Evolutionary conservation across 2,113 vertebrate species (phyloP), one percentile per base, ranked within the genome.

Genomic region (Chrysochloris asiatica): DNA sequence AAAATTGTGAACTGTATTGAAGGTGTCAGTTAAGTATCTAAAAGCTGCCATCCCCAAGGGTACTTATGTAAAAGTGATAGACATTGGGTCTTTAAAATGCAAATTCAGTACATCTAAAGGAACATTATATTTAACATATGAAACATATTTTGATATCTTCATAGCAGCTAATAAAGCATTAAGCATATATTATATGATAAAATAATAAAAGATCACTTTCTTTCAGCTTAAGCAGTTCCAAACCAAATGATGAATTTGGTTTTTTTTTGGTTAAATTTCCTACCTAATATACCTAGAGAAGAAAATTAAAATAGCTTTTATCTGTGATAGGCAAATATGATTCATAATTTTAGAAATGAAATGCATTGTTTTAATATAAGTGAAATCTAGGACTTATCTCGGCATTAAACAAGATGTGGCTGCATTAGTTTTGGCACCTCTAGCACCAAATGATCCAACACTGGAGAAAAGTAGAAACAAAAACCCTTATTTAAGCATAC

Each of bases 21-120:
- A 14, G 41, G 3, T 47, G 22, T 52, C 82, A 59, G 43, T 30
- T 36, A 43, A 36, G 9, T 14, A 41, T 11, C 33, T 7, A n/a
- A 84, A 3, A 79, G 19, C 43, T 33, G 4, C 56, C 45, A 4
- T 50, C 72, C 24, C 45, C 22, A 50, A 84, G 47, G n/a, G 12
- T 22, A 47, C 28, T 90, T 36, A 19, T 75, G 33, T 73, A 92
- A 28, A 90, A 95, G 6, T 16, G 50, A 72, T 36, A 92, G 82
- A 73, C 8, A 1, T 52, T 82, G 84, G 36, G n/a, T n/a, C 28
- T 92, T 96, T 93, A 95, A 96, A 90, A 96, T 95, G 56, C 10
- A 97, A 97, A 96, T 94, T 6, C 85, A 16, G 91, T 80, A 16
- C 93, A 95, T 94, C 65, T 4, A 94, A 94, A 93, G 92, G 93